phyloP scores from a whole-genome alignment of 2,888 invertebrate species.

The Tridacna crocea region DNA sequence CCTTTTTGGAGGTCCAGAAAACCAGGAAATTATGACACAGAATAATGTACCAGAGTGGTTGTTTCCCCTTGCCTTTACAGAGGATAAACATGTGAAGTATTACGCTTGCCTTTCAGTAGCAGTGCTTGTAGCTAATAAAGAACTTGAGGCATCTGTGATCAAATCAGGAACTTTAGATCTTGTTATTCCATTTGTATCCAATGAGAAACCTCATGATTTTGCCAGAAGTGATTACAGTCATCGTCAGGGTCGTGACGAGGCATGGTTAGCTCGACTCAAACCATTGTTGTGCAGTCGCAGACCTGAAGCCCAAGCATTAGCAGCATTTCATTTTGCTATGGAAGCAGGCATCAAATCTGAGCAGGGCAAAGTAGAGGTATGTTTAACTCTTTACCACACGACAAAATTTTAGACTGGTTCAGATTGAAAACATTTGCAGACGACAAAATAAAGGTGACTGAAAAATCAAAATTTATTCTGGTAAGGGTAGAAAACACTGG shows the following conservation, averaged over 20 bases:
- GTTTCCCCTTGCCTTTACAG: constrained; percentile 97
- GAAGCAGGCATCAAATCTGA: constrained; percentile 98
- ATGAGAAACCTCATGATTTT: constrained; percentile 97
- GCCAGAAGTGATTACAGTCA: constrained; percentile 91
- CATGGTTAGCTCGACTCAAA: constrained; percentile 96
- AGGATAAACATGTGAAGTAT: constrained; percentile 93
- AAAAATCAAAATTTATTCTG: too few species aligned
- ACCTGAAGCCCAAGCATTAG: constrained; percentile 97
- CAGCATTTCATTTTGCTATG: constrained; percentile 99
- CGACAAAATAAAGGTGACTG: too few species aligned
- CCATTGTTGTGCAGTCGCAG: constrained; percentile 97
- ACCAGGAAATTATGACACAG: constrained; percentile 98
- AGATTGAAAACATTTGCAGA: too few species aligned
- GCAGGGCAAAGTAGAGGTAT: constrained; percentile 83
- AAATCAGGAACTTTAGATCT: constrained; percentile 97
- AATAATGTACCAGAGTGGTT: constrained; percentile 92
- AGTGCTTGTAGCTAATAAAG: constrained; percentile 97
- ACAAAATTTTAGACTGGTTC: too few species aligned
- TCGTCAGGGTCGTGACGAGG: constrained; percentile 97
- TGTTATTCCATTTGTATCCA: constrained; percentile 97
- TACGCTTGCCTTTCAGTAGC: constrained; percentile 99
- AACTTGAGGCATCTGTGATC: constrained; percentile 97
- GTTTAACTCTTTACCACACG: not conserved
- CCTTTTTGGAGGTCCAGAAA: constrained; percentile 97
- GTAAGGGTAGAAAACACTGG: too few species aligned